These are phyloP conservation scores for Hetaerina americana DNA, from an alignment of 1,140 invertebrate genomes.

Conservation along the genomic window DNA sequence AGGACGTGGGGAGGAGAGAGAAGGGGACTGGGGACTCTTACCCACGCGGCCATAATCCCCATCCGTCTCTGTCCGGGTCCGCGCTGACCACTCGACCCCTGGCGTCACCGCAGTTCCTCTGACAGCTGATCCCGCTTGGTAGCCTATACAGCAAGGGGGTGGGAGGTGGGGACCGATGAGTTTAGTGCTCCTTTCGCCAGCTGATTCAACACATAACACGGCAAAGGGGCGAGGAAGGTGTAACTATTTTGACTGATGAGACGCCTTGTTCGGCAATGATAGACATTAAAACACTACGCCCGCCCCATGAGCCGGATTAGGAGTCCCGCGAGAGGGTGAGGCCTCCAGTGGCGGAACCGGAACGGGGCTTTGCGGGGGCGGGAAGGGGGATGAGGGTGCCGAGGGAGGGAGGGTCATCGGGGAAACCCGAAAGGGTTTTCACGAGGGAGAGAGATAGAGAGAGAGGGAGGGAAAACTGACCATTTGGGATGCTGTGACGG, in stretches of 20 bases:
- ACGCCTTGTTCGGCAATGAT: neutral
- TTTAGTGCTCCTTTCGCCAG: neutral
- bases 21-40: no score
- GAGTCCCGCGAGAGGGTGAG: neutral
- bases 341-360: neutral
- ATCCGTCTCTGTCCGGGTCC: neutral
- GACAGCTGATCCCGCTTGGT: neutral
- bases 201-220: neutral
- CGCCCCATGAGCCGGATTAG: neutral
- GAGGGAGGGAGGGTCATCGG: no score
- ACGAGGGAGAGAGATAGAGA: no score
- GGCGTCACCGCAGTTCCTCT: neutral
- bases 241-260: neutral
- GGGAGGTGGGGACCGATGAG: no score
- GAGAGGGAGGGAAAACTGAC: no score
- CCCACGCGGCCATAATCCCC: neutral
- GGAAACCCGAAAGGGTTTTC: no score
- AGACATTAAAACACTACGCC: neutral
- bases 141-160: neutral
- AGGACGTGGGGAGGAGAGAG: neutral
- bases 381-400: no score
- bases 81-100: neutral
- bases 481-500: neutral
- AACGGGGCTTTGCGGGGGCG: no score
- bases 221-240: neutral